Evolutionary conservation across 2,113 vertebrate species (phyloP), one percentile per base, ranked within the genome.

Genomic region (Pyxicephalus adspersus): DNA sequence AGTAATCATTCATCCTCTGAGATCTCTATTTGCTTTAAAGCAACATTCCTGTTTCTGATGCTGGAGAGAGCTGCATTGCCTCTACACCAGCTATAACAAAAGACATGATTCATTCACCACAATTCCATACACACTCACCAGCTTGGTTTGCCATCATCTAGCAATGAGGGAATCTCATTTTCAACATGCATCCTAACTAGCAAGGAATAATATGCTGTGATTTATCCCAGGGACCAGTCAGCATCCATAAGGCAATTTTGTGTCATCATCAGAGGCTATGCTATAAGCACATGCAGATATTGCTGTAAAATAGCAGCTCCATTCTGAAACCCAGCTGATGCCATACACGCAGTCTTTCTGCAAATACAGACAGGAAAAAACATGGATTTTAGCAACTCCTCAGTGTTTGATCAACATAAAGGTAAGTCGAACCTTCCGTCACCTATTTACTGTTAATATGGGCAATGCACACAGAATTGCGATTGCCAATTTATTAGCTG

Each of bases 361-460:
- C 79, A 80, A 84, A 85, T 45, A 11, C 70, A 90, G 82, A 83
- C 84, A 88, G 80, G 85, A 73, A 57, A 84, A 57, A 84, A 72
- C 79, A 96, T 96, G 95, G 95, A 96, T 90, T 96, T 96, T 88
- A 94, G 91, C 88, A 86, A 92, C 52, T 92, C 94, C 0, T 94
- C 95, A 23, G 88, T 94, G 66, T 95, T 96, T 84, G 94, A 94
- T 89, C 94, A 94, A 84, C 93, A 92, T 20, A 94, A 94, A 94
- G 95, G 95, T 96, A 94, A 92, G 90, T 72, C 63, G 11, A 18
- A 51, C 70, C n/a, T 38, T n/a, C 11, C 50, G 34, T 61, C 64
- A 23, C 66, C 3, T 7, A 8, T 28, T 20, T 26, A 23, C 17
- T 70, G 38, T 26, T 25, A 9, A 9, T 55, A 26, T 16, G 16